Evolutionary conservation across 2,888 invertebrate genomes (phyloP).

Genomic region (Parnassius mnemosyne): DNA sequence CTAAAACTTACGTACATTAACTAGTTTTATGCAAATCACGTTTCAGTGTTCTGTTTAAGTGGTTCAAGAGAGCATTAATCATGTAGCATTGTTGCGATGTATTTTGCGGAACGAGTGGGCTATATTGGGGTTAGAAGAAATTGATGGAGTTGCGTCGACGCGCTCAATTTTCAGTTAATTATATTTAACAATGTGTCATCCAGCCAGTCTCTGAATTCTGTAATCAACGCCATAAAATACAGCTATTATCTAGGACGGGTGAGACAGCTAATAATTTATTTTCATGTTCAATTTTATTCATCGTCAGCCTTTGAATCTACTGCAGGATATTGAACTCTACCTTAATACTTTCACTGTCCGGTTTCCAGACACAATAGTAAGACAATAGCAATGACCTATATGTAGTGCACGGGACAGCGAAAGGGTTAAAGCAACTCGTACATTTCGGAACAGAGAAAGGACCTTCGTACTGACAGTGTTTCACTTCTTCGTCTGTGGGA

Average conservation of each 20-base stretch:
- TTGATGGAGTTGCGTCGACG: conserved; percentile 72
- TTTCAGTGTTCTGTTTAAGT: conserved; percentile 61
- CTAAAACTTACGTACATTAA: conserved; percentile 63
- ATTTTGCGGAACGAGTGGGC: conserved; percentile 58
- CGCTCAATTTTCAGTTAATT: conserved; percentile 68
- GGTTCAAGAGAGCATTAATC: conserved; percentile 69
- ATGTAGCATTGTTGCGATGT: conserved; percentile 68
- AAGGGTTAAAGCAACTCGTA: too few relatives aligned
- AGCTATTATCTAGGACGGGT: not conserved
- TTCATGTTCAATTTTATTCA: not conserved
- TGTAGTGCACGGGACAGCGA: too few relatives aligned
- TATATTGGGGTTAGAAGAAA: conserved; percentile 52
- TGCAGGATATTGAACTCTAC: too few relatives aligned
- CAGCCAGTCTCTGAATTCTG: conserved; percentile 21
- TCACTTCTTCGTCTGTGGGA: too few relatives aligned
- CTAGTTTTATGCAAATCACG: conserved; percentile 76
- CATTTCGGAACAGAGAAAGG: too few relatives aligned
- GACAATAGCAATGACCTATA: too few relatives aligned
- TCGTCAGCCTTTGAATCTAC: too few relatives aligned
- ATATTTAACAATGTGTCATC: conserved; percentile 43
- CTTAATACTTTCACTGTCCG: too few relatives aligned
- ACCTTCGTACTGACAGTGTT: too few relatives aligned
- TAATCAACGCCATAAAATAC: conserved; percentile 23
- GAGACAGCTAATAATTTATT: not conserved
- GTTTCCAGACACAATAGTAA: too few relatives aligned